A percentile compares a stretch with the other conserved stretches of the same genome.
Evolutionary conservation across 2,888 invertebrate species (phyloP).

Genomic region (Nephrocerus scutellatus): DNA sequence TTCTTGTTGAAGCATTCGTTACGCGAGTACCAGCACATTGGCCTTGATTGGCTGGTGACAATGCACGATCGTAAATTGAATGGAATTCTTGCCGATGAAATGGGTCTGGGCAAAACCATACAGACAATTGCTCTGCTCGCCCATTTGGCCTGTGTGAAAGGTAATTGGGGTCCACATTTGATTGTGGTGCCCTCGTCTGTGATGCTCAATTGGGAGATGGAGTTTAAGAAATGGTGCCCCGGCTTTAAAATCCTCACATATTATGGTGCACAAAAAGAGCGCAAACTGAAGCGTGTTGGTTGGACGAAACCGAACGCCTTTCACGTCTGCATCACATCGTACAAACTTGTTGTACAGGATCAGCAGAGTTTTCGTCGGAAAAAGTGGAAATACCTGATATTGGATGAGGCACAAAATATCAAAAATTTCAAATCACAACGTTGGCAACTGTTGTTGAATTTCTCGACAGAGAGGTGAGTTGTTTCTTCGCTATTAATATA

Average conservation of each 20-base stretch:
- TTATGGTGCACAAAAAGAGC: constrained; percentile 93
- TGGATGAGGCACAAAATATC: constrained; percentile 98
- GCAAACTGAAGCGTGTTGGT: constrained; percentile 81
- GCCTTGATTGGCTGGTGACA: constrained; percentile 93
- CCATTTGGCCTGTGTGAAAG: constrained; percentile 81
- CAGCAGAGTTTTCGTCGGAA: constrained; percentile 95
- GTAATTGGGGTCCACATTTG: constrained; percentile 97
- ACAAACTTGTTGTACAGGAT: constrained; percentile 97
- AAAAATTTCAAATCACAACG: constrained; percentile 99
- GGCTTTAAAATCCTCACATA: constrained; percentile 98
- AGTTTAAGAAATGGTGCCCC: constrained; percentile 99
- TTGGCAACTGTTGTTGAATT: constrained; percentile 94
- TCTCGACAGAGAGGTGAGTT: constrained; percentile 78
- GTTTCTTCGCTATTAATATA: constrained; percentile 4
- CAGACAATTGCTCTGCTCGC: constrained; percentile 93
- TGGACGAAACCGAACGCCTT: constrained; percentile 99
- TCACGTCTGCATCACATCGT: constrained; percentile 96
- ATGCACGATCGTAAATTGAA: constrained; percentile 93
- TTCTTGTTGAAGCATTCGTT: constrained; percentile 82
- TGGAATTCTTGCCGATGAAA: constrained; percentile 94
- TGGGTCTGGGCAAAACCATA: constrained; percentile 96
- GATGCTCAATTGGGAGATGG: constrained; percentile 99
- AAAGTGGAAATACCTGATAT: constrained; percentile 96
- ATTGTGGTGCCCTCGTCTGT: constrained; percentile 99
- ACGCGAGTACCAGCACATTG: constrained; percentile 92